Evolutionary conservation across 2,797 vertebrate species (phyloP).

Genomic region (Enteromius mattozi): DNA sequence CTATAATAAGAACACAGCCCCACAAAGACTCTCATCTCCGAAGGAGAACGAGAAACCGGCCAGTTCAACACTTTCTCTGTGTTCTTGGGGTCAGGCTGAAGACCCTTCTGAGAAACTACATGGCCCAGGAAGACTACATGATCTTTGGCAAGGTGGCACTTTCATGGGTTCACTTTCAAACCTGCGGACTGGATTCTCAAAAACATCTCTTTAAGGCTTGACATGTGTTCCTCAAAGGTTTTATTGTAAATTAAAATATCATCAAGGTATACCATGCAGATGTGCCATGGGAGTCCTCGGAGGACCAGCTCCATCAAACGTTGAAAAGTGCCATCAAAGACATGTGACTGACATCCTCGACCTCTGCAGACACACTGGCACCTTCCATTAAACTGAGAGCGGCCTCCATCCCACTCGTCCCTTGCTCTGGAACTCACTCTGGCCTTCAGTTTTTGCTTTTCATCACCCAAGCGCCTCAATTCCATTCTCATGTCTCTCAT

Average conservation of each 20-base stretch:
- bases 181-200: constrained; percentile 14
- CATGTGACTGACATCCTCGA: constrained; percentile 26
- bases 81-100: constrained; percentile 47
- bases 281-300: constrained; percentile 41
- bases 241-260: constrained; percentile 42
- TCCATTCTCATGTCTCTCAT: constrained; percentile 20
- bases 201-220: constrained; percentile 34
- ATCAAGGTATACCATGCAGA: constrained; percentile 44
- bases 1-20: constrained; percentile 43
- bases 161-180: constrained; percentile 16
- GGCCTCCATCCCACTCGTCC: neutral
- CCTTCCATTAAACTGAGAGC: neutral
- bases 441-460: constrained; percentile 4
- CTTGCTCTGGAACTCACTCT: neutral
- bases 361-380: constrained; percentile 26
- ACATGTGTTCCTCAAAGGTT: constrained; percentile 41
- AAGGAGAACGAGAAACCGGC: constrained; percentile 4
- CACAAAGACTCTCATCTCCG: constrained; percentile 52
- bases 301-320: constrained; percentile 43
- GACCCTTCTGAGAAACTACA: constrained; percentile 38
- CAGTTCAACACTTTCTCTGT: constrained; percentile 46
- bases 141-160: constrained; percentile 41
- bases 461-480: neutral
- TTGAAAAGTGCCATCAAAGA: neutral
- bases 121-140: constrained; percentile 51